These are phyloP conservation scores for Fragum fragum DNA, from an alignment of 2,888 invertebrate genomes.

Conservation along the genomic window DNA sequence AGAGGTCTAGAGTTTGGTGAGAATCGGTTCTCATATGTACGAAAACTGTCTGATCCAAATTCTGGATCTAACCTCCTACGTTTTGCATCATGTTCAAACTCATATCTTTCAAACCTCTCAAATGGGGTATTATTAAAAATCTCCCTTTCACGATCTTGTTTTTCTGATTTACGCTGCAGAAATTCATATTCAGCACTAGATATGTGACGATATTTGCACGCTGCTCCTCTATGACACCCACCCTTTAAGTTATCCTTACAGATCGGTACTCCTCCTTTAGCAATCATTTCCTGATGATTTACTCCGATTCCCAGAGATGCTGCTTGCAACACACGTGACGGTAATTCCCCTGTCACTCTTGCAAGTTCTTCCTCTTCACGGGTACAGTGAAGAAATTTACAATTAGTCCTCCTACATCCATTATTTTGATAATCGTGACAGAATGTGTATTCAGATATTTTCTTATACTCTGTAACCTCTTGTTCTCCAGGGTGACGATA, in stretches of 20 bases:
- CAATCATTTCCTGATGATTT: constrained; percentile 77
- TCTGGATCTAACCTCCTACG: constrained; percentile 77
- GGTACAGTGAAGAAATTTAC: constrained; percentile 93
- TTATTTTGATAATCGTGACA: constrained; percentile 91
- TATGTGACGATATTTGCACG: constrained; percentile 88
- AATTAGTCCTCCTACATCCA: constrained; percentile 91
- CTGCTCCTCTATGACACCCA: constrained; percentile 88
- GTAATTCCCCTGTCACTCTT: constrained; percentile 91
- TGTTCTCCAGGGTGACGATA: constrained; percentile 88
- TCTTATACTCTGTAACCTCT: constrained; percentile 84
- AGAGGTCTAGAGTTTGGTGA: constrained; percentile 72
- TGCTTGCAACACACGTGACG: constrained; percentile 87
- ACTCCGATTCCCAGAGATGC: constrained; percentile 82
- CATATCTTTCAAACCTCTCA: constrained; percentile 74
- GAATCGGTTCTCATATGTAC: constrained; percentile 70
- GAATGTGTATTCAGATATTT: constrained; percentile 87
- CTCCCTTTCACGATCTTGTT: constrained; percentile 22
- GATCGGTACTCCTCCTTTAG: constrained; percentile 87
- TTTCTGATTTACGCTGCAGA: constrained; percentile 73
- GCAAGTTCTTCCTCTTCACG: constrained; percentile 92
- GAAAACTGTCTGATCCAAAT: constrained; percentile 66
- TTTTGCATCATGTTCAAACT: constrained; percentile 76
- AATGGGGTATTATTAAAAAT: constrained; percentile 27
- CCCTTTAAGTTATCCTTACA: constrained; percentile 90
- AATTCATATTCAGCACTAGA: constrained; percentile 71